Evolutionary conservation across 2,797 vertebrate genomes (phyloP), one percentile per base, ranked within the genome.

Genomic region (Orestias chungarensis): DNA sequence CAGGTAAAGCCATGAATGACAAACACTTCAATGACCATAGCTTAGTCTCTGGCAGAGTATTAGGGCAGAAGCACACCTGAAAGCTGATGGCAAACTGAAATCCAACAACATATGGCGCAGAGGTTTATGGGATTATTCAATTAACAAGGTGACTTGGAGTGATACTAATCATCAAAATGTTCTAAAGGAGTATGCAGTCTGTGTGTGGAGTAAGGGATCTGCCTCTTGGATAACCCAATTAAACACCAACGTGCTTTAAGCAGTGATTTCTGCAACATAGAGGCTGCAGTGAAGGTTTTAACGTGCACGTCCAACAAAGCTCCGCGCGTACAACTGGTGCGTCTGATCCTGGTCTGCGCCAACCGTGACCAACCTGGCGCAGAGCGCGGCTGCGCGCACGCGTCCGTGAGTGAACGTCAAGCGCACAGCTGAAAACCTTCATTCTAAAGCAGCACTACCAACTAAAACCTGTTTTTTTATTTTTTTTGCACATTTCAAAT

Each of bases 121-220:
- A 82, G 93, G 94, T 88, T 96, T 95, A 96, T 73, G 86, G 87
- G 94, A 96, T 97, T 96, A 96, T 82, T 87, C 91, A 93, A 93
- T 94, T 94, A 94, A 86, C 89, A 85, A 77, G 87, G 93, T 93
- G 94, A 92, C 91, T 95, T 92, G 92, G 74, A 89, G 88, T 90
- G 75, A 7, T 31, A 86, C 80, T 92, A 91, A 95, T 94, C 93
- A 83, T 79, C 0, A 80, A 87, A 86, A 85, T 85, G 88, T 81
- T 83, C 85, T 46, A 82, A 82, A 84, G 80, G 75, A 88, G 82
- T 75, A 38, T 27, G 68, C 79, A 68, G 70, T 23, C 76, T 52
- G 68, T 54, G 67, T 50, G 73, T 70, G 80, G 82, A 33, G 31
- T 43, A 68, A 71, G 27, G 78, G 33, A 47, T 65, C 12, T 4